Evolutionary conservation across 2,888 invertebrate genomes (phyloP).

Genomic region (Cantharis flavilabris): DNA sequence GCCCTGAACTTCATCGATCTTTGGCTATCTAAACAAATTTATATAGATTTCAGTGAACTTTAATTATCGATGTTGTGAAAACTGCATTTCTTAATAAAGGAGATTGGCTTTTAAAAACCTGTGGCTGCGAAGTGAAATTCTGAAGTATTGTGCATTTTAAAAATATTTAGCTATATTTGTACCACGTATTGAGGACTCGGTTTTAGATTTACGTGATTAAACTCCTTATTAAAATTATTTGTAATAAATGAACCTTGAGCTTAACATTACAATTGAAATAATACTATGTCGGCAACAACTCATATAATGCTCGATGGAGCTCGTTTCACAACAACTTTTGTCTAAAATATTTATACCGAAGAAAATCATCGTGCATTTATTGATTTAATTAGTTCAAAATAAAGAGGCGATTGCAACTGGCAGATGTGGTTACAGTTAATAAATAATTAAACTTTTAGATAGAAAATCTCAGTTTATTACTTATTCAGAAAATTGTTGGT

Average conservation of each 20-base stretch:
- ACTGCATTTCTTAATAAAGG: neutral
- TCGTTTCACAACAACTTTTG: too few species aligned
- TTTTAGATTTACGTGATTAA: neutral
- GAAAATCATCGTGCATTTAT: neutral
- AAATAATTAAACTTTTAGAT: neutral
- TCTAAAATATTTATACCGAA: neutral
- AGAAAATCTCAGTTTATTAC: slow-evolving; percentile 2
- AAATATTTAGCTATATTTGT: neutral
- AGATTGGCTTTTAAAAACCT: neutral
- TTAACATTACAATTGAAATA: neutral
- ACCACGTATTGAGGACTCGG: neutral
- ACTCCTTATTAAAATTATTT: neutral
- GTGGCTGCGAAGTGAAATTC: neutral
- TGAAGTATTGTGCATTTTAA: neutral
- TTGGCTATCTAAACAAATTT: neutral
- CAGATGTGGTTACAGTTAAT: neutral
- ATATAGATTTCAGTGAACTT: neutral
- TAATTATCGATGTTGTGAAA: neutral
- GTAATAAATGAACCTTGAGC: neutral
- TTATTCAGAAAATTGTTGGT: slow-evolving; percentile 17
- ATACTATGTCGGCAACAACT: neutral
- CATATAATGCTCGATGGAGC: neutral
- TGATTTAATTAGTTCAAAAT: neutral
- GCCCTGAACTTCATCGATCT: neutral
- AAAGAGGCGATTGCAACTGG: neutral